These are phyloP conservation scores for Neogale vison DNA, from an alignment of 2,113 vertebrate species.

Conservation along the genomic window DNA sequence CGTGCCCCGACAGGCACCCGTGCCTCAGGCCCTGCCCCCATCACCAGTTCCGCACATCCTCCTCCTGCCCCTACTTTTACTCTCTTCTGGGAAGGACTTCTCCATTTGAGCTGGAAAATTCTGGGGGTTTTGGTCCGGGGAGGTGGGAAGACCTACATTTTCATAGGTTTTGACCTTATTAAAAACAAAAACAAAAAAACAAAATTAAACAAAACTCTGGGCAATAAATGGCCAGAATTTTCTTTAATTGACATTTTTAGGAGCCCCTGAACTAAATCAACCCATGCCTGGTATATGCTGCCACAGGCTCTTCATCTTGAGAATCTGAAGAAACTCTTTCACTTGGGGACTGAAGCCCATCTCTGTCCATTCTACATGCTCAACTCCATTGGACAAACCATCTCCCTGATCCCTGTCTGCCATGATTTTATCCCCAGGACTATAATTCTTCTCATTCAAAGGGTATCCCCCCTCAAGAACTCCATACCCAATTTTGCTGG, in stretches of 20 bases:
- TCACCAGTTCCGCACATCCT: rapidly evolving
- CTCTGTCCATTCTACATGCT: background rate
- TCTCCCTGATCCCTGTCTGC: background rate
- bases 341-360: background rate
- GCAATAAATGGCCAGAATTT: background rate
- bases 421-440: background rate
- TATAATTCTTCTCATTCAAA: background rate
- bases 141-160: background rate
- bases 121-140: background rate
- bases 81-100: background rate
- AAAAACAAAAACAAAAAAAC: background rate
- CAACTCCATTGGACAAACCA: background rate
- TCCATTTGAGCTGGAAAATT: background rate
- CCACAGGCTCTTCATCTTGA: background rate
- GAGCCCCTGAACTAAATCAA: background rate
- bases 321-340: background rate
- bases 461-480: background rate
- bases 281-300: background rate
- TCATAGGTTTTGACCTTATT: background rate
- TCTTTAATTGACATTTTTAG: background rate
- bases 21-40: background rate
- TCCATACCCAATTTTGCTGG: background rate
- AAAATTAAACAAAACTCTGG: background rate
- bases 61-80: background rate
- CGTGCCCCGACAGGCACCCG: rapidly evolving